Percentiles rank a stretch among this genome's conserved stretches.
Evolutionary conservation across 1,140 invertebrate genomes (phyloP).

Genomic region (Phocides pigmalion): DNA sequence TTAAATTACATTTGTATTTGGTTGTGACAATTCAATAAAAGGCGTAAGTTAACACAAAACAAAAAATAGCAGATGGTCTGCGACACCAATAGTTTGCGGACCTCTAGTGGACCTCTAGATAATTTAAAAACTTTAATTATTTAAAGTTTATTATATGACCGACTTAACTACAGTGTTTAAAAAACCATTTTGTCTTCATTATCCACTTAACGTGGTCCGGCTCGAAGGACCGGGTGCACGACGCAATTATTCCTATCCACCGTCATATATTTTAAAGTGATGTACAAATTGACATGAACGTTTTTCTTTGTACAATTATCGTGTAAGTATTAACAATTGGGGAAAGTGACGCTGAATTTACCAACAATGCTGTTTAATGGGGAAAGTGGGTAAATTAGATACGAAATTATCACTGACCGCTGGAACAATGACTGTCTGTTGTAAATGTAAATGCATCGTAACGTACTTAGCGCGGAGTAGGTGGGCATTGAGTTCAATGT

Average conservation of each 20-base stretch:
- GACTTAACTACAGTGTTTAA: constrained; percentile 12
- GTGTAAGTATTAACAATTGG: constrained; percentile 32
- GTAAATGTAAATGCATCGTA: constrained; percentile 33
- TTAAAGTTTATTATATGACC: constrained; percentile 5
- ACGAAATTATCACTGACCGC: constrained; percentile 39
- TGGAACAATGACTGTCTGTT: constrained; percentile 31
- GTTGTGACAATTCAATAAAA: no score
- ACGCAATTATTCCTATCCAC: constrained; percentile 23
- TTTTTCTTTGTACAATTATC: constrained; percentile 7
- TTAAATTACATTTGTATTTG: no score
- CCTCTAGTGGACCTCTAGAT: no score
- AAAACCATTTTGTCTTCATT: constrained; percentile 25
- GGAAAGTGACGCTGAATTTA: constrained; percentile 51
- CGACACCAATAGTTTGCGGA: no score
- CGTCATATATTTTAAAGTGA: constrained; percentile 12
- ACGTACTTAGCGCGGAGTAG: not conserved
- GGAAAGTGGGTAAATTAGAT: constrained; percentile 51
- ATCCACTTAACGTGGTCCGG: constrained; percentile 10
- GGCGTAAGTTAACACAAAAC: no score
- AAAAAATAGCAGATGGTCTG: no score
- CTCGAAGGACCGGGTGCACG: constrained; percentile 14
- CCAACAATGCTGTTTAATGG: constrained; percentile 44
- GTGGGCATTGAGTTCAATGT: not conserved
- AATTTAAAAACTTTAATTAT: constrained; percentile 23
- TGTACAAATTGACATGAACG: constrained; percentile 18